Percentiles rank a stretch among this genome's conserved stretches.
Conservation (phyloP, 2,888 invertebrate genomes). For the Rhingia campestris region DNA sequence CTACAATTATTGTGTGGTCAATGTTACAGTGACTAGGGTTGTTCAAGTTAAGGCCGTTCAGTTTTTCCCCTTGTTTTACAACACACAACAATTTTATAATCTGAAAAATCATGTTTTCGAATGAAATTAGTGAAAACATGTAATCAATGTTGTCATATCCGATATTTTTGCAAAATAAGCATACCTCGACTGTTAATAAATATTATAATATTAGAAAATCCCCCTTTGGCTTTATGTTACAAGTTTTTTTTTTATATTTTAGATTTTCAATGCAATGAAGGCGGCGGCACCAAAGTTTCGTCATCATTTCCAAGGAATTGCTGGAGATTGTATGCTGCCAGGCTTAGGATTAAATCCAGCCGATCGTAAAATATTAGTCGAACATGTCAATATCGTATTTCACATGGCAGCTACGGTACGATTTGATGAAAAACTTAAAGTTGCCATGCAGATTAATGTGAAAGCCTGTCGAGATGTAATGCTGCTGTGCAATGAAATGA, state of each 20-base stretch:
- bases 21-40: no score
- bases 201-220: no score
- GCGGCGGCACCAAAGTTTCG: conserved; percentile 84
- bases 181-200: no score
- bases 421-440: conserved; percentile 90
- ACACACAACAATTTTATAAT: no score
- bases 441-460: conserved; percentile 89
- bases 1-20: no score
- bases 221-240: not conserved
- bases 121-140: no score
- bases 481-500: conserved; percentile 86
- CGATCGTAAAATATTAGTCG: conserved; percentile 83
- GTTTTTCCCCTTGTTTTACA: no score
- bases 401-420: conserved; percentile 85
- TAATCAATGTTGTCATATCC: no score
- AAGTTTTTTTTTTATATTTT: conserved; percentile 23
- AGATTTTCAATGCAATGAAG: conserved; percentile 84
- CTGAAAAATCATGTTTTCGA: no score
- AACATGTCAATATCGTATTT: conserved; percentile 84
- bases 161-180: no score
- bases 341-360: conserved; percentile 83
- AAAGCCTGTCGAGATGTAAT: conserved; percentile 87
- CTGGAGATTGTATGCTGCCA: conserved; percentile 84
- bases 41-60: no score
- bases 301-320: conserved; percentile 84